These are phyloP conservation scores for Nyctalus aviator DNA, from an alignment of 2,797 vertebrate genomes.

Conservation along the genomic window DNA sequence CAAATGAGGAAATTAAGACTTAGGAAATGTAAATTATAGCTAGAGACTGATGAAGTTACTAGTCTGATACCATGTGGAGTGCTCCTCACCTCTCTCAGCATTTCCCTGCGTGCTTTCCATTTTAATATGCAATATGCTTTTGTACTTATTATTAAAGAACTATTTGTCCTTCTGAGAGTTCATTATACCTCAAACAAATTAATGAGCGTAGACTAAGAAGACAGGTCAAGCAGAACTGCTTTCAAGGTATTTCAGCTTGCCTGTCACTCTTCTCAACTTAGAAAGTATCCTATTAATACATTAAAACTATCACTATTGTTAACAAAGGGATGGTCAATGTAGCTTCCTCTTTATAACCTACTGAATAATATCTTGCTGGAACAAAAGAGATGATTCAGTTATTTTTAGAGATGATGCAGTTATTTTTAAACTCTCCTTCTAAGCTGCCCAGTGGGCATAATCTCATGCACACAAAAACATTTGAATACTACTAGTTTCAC, in stretches of 20 bases:
- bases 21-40: background rate
- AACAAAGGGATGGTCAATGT: background rate
- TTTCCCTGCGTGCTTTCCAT: background rate
- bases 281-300: background rate
- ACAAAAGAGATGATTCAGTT: background rate
- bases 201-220: background rate
- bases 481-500: background rate
- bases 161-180: background rate
- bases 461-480: background rate
- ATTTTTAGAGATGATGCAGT: background rate
- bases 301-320: background rate
- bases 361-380: background rate
- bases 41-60: background rate
- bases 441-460: background rate
- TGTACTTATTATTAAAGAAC: background rate
- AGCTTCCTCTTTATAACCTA: background rate
- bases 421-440: background rate
- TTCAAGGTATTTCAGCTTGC: background rate
- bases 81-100: background rate
- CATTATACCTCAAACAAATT: slow-evolving; percentile 12
- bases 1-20: slow-evolving; percentile 43
- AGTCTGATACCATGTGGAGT: background rate
- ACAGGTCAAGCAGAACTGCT: background rate
- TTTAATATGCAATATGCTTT: background rate
- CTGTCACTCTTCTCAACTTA: background rate